Evolutionary conservation across 2,888 invertebrate genomes (phyloP).

Genomic region (Heteromurus nitidus): DNA sequence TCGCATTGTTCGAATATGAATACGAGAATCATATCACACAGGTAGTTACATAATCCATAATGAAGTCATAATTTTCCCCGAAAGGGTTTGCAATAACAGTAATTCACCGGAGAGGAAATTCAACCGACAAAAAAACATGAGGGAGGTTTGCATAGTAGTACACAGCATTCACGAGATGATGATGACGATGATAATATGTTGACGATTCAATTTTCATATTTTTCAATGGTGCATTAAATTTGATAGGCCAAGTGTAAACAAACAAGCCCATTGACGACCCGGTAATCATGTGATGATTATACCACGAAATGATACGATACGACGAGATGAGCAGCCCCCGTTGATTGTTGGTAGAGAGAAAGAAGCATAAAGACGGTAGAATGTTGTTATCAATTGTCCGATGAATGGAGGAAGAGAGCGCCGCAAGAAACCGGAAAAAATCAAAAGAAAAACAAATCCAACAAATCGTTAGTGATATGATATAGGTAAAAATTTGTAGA

Average conservation of each 20-base stretch:
- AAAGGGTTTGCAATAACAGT: slow-evolving; percentile 38
- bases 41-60: slow-evolving; percentile 42
- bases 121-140: slow-evolving; percentile 1
- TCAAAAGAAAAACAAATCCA: slow-evolving; percentile 5
- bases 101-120: slow-evolving; percentile 27
- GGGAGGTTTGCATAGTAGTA: not conserved
- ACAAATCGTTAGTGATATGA: slow-evolving; percentile 18
- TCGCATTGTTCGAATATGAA: not conserved
- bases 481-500: not conserved
- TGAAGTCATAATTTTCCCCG: slow-evolving; percentile 45
- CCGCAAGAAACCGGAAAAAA: not conserved
- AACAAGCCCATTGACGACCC: slow-evolving; percentile 41
- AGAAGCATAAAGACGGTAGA: too few species aligned
- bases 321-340: slow-evolving; percentile 41
- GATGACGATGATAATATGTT: slow-evolving; percentile 26
- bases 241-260: slow-evolving; percentile 14
- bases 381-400: slow-evolving; percentile 22
- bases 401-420: not conserved
- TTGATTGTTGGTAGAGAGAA: too few species aligned
- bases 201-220: slow-evolving; percentile 48
- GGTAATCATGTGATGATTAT: slow-evolving; percentile 50
- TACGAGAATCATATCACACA: slow-evolving; percentile 22
- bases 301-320: slow-evolving; percentile 38
- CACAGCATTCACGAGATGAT: not conserved
- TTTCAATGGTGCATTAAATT: slow-evolving; percentile 12